Conservation (phyloP, 2,113 vertebrate species). For the Butorides virescens region DNA sequence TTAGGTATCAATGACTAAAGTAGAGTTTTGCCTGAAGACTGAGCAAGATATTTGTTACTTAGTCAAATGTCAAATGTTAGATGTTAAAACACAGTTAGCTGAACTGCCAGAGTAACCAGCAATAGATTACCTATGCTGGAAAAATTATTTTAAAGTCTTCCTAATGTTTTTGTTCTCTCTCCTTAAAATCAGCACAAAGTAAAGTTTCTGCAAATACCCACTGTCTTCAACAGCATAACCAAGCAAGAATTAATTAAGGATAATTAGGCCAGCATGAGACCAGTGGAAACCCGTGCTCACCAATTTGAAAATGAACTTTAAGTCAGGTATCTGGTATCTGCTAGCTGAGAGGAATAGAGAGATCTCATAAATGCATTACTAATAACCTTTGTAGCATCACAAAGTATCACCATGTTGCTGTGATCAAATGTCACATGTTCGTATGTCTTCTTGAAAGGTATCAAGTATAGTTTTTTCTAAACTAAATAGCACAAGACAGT, state of each 20-base stretch:
- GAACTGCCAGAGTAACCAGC: neutral
- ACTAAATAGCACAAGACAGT: neutral
- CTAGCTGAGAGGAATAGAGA: neutral
- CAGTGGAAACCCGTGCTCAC: neutral
- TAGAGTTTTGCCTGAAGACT: neutral
- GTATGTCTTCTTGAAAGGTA: neutral
- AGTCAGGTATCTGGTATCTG: neutral
- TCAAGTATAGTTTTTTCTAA: neutral
- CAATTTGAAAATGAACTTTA: neutral
- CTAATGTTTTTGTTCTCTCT: neutral
- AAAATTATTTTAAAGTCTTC: neutral
- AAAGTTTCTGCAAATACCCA: neutral
- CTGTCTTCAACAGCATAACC: neutral
- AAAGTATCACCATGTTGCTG: neutral
- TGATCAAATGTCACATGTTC: neutral
- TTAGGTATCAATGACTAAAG: neutral
- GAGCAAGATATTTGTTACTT: neutral
- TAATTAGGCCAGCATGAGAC: neutral
- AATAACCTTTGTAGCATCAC: neutral
- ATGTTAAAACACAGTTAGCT: neutral
- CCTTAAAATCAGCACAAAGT: slow-evolving; percentile 13
- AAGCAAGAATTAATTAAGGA: slow-evolving; percentile 23
- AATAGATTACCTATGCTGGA: neutral
- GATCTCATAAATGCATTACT: neutral
- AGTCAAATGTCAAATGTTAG: neutral